Conservation (phyloP, 1,140 invertebrate genomes). For the Wiebesia pumilae region DNA sequence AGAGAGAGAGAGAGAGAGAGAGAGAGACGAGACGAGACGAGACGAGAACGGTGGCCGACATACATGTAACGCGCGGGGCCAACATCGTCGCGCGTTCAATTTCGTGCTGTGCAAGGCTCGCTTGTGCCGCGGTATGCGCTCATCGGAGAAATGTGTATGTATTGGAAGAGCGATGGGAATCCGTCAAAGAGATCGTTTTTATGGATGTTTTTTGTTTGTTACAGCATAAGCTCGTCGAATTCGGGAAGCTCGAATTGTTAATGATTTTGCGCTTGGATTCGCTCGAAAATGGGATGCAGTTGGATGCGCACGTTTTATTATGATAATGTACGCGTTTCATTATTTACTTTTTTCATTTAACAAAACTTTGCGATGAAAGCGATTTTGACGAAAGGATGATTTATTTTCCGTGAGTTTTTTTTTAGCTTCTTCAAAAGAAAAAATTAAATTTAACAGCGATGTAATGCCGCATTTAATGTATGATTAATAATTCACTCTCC, state of each 20-base stretch:
- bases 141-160: not conserved
- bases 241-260: not conserved
- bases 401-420: not conserved
- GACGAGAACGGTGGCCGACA: not conserved
- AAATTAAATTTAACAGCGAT: not conserved
- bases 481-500: constrained; percentile 3
- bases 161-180: not conserved
- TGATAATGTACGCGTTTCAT: not conserved
- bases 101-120: not conserved
- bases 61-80: not conserved
- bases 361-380: not conserved
- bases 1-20: no score
- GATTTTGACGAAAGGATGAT: not conserved
- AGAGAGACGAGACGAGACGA: not conserved
- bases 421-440: not conserved
- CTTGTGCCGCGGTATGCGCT: not conserved
- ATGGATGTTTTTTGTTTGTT: not conserved
- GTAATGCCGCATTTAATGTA: not conserved
- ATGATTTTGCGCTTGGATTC: not conserved
- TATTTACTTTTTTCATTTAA: not conserved
- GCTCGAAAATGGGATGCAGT: not conserved
- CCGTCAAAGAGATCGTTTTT: constrained; percentile 6
- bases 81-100: not conserved
- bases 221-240: not conserved
- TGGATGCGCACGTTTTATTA: not conserved